Base-by-base conservation (phyloP, 2,888 invertebrate species). In the Oscheius sp. region DNA sequence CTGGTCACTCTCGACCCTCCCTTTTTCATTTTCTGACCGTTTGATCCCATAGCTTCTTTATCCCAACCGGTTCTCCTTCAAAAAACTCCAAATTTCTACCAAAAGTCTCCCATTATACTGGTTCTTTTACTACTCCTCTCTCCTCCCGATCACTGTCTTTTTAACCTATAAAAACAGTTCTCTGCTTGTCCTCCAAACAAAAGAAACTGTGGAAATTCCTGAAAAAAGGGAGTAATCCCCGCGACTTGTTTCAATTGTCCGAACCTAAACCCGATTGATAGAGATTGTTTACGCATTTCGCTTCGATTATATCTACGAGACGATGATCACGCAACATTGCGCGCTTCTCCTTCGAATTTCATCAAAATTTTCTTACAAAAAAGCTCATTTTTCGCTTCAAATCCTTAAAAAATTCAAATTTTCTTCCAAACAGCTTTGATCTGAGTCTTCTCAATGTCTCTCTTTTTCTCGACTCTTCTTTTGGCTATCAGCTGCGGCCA, bases 401-500 rank as follows among this genome's bases (percentile, higher is more conserved):
- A n/a, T n/a, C n/a, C n/a, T n/a, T n/a, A n/a, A n/a, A n/a, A n/a
- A n/a, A n/a, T n/a, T n/a, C n/a, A n/a, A n/a, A n/a, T 42, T 42
- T 20, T 25, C 55, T 55, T 15, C 34, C 20, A 3, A 12, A 20
- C 20, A 17, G 46, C 46, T 31, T 34, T 4, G n/a, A 17, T 10
- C 42, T 42, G 20, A 6, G 2, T n/a, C 33, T 10, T 34, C 12
- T n/a, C 17, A 3, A 4, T 23, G n/a, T 17, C 55, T 4, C 33
- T 15, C 34, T 33, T 31, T 33, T 55, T 55, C 55, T 55, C 55
- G 34, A 55, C 23, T 34, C 52, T 52, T 52, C 52, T 10, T 8
- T n/a, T 15, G 55, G 34, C 61, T 61, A 61, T 61, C 61, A 61
- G 61, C 61, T 61, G 58, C n/a, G 61, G 61, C 61, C 61, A 61